These are phyloP conservation scores for Betta splendens DNA, from an alignment of 2,797 vertebrate species.

Conservation along the genomic window DNA sequence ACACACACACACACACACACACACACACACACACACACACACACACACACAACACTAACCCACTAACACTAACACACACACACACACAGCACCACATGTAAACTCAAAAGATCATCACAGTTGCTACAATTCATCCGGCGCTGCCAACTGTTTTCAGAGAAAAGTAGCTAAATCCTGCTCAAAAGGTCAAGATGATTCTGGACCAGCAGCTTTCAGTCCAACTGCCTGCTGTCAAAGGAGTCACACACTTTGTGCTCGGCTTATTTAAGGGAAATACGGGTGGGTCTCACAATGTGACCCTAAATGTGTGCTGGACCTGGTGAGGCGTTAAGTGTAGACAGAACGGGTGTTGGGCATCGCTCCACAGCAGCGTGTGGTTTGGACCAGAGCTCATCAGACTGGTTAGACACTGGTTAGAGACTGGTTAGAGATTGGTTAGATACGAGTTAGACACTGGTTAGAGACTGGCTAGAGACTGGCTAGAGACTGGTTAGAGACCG, in stretches of 20 bases:
- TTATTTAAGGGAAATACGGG: neutral
- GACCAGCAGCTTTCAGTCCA: neutral
- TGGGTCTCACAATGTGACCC: too few relatives aligned
- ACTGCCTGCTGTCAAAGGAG: neutral
- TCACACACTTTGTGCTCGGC: neutral
- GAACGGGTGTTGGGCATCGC: too few relatives aligned
- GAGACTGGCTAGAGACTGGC: too few relatives aligned
- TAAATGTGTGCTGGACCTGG: neutral
- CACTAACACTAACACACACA: too few relatives aligned
- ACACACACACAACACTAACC: too few relatives aligned
- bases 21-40: too few relatives aligned
- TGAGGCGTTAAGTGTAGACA: neutral
- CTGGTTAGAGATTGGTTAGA: too few relatives aligned
- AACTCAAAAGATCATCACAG: neutral
- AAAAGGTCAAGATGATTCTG: neutral
- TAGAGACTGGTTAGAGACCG: too few relatives aligned
- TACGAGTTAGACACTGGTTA: too few relatives aligned
- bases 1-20: too few relatives aligned
- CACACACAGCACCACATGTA: neutral
- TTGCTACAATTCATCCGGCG: neutral
- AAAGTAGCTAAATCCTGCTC: neutral
- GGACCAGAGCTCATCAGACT: neutral
- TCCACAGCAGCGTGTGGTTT: too few relatives aligned
- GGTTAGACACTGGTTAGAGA: too few relatives aligned
- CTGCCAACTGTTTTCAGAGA: neutral